A percentile compares a stretch with the other conserved stretches of the same genome.
These are phyloP conservation scores for Channa maculata DNA, from an alignment of 2,113 vertebrate genomes.

Conservation along the genomic window DNA sequence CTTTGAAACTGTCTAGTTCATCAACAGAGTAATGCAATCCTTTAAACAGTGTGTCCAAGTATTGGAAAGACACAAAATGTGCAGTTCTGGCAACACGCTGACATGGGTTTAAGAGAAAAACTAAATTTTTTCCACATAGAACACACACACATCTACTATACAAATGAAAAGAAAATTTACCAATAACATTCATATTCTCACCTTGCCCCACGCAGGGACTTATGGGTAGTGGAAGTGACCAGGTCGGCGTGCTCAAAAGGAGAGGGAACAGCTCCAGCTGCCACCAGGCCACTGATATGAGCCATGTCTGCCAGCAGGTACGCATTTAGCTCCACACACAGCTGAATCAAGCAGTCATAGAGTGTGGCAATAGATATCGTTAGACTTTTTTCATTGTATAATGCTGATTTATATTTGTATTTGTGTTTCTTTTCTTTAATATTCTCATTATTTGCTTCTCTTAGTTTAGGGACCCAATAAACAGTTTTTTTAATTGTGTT, in stretches of 20 bases:
- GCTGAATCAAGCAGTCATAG: constrained; percentile 70
- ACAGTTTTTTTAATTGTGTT: background rate
- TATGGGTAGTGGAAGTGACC: constrained; percentile 94
- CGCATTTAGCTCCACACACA: constrained; percentile 90
- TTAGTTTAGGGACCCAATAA: background rate
- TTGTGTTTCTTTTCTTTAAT: too few species aligned
- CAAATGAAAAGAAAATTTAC: background rate
- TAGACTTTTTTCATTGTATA: too few species aligned
- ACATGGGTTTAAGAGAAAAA: too few species aligned
- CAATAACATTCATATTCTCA: constrained; percentile 48
- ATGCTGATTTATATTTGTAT: too few species aligned
- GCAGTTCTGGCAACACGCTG: too few species aligned
- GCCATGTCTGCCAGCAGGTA: constrained; percentile 94
- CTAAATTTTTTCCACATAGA: too few species aligned
- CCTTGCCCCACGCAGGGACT: constrained; percentile 92
- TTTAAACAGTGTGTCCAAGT: too few species aligned
- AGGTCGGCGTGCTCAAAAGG: constrained; percentile 90
- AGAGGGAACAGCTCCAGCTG: constrained; percentile 88
- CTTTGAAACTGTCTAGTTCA: too few species aligned
- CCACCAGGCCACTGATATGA: constrained; percentile 93
- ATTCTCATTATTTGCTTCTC: background rate
- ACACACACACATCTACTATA: too few species aligned
- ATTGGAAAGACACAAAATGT: too few species aligned
- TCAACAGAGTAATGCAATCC: too few species aligned
- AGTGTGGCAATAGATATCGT: too few species aligned